Conservation (phyloP, 2,797 vertebrate species). For the Acanthis flammea region DNA sequence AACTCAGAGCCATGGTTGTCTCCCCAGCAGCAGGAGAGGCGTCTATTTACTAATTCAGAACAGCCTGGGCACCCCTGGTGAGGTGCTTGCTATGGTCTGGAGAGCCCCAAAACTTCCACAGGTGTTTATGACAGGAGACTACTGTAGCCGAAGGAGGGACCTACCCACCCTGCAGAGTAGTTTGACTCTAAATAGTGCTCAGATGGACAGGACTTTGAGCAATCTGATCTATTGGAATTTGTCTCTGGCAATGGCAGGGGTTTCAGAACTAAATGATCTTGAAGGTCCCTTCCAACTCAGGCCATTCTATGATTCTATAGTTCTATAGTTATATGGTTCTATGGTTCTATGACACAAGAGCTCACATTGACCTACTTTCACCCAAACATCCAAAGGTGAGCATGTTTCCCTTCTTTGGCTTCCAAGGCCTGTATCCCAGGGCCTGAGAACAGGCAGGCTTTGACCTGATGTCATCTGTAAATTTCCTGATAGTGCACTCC, state of each 20-base stretch:
- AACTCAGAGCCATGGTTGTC: neutral
- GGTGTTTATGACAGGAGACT: neutral
- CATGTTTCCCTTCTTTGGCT: neutral
- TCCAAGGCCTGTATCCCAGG: neutral
- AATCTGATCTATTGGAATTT: fast-evolving
- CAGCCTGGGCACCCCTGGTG: neutral
- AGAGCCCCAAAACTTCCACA: neutral
- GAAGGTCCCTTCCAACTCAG: neutral
- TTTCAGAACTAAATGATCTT: neutral
- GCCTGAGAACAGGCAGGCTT: neutral
- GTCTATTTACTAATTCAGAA: neutral
- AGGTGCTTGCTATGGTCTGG: neutral
- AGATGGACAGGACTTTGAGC: neutral
- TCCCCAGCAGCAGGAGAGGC: neutral
- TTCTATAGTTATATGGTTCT: neutral
- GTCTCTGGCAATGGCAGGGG: neutral
- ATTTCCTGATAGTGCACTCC: neutral
- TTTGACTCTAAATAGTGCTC: neutral
- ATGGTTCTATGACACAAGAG: neutral
- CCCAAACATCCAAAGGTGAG: neutral
- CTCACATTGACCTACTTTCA: neutral
- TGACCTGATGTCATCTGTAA: neutral
- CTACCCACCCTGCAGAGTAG: neutral
- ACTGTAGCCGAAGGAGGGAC: neutral
- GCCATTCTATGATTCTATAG: neutral